Base-by-base conservation (phyloP, 2,113 vertebrate species). In the Acrocephalus kingi region DNA sequence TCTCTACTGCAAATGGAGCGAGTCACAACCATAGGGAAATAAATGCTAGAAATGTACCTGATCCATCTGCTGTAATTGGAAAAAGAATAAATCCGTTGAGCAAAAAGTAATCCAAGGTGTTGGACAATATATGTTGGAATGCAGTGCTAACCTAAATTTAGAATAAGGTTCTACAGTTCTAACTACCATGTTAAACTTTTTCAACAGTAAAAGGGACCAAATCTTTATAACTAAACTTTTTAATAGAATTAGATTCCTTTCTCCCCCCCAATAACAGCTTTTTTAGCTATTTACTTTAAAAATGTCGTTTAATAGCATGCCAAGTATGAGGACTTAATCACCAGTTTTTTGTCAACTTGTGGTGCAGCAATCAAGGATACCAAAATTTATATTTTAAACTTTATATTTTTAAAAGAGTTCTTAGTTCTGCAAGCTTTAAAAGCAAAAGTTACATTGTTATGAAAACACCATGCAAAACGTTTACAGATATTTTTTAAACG, bases 21-120 rank as follows among this genome's bases (percentile, higher is more conserved):
- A 89, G 58, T 92, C 91, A 66, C 78, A 86, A 28, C 64, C 75
- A 61, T 37, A 81, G 95, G 68, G 85, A 94, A 43, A 30, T 79
- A 48, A 89, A 75, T 77, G n/a, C 49, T 69, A 67, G 82, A 87
- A 76, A 69, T 82, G 37, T 72, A 80, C 45, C 31, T 58, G 59
- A 90, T 95, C 37, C 68, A 74, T 59, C 76, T 94, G 77, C 52
- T 96, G 95, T 95, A 88, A 87, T 74, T 37, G 58, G 73, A 73
- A 59, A 84, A 81, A 52, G 35, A 95, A 97, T 89, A 96, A 96
- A 96, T 58, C 30, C 31, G 31, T 19, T 94, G 61, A 91, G 31
- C 41, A 77, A 93, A 46, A 78, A 82, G 17, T 41, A 91, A 94
- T 93, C 90, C 94, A 97, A 89, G 27, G 48, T 73, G 58, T 92